Percentiles rank a stretch among this genome's conserved stretches.
These are phyloP conservation scores for Amazona vittata DNA, from an alignment of 2,113 vertebrate species.

Conservation along the genomic window DNA sequence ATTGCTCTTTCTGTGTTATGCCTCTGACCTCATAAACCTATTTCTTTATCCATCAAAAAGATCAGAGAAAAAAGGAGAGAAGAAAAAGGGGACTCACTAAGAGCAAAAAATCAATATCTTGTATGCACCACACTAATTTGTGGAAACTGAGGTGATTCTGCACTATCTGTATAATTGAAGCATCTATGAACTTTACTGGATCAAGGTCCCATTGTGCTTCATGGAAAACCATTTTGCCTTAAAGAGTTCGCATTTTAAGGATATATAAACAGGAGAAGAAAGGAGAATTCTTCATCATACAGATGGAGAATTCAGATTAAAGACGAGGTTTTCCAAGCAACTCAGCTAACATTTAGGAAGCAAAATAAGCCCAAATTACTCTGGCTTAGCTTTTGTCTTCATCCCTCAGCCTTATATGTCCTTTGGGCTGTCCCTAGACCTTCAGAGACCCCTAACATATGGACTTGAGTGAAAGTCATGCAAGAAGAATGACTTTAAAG, in stretches of 20 bases:
- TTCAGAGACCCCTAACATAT: background rate
- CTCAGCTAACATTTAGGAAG: background rate
- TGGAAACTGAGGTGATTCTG: background rate
- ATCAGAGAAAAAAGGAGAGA: background rate
- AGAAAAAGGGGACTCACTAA: background rate
- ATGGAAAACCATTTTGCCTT: background rate
- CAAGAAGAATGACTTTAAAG: background rate
- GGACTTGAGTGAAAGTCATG: background rate
- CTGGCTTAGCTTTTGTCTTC: background rate
- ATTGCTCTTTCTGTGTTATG: background rate
- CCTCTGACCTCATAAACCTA: background rate
- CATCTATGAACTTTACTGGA: background rate
- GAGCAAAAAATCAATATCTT: background rate
- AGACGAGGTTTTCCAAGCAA: background rate
- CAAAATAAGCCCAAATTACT: background rate
- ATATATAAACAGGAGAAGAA: background rate
- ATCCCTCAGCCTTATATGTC: background rate
- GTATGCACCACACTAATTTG: background rate
- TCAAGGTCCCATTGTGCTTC: background rate
- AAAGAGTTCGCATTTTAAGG: background rate
- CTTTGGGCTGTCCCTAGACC: background rate
- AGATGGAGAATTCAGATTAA: background rate
- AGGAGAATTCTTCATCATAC: background rate
- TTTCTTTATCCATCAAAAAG: background rate
- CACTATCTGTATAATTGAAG: background rate